Evolutionary conservation across 2,113 vertebrate genomes (phyloP).

Genomic region (Sus scrofa): T2T-Sscrofa CM000813.6:34776001-34776500

Average conservation of each 20-base stretch:
- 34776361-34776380: neutral
- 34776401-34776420: neutral
- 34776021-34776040: neutral
- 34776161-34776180: neutral
- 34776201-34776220: neutral
- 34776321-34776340: neutral
- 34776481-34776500: neutral
- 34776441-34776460: constrained; percentile 7
- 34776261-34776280: neutral
- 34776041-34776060: neutral
- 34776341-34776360: neutral
- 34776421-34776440: neutral
- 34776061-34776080: neutral
- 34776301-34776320: neutral
- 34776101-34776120: neutral
- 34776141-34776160: neutral
- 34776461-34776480: neutral
- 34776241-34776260: neutral
- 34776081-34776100: neutral
- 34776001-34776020: neutral
- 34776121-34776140: neutral
- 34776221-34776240: neutral
- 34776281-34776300: neutral
- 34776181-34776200: neutral
- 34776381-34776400: neutral